A percentile compares a stretch with the other conserved stretches of the same genome.
phyloP scores from a whole-genome alignment of 2,113 vertebrate genomes.

The Aspiorhynchus laticeps region DNA sequence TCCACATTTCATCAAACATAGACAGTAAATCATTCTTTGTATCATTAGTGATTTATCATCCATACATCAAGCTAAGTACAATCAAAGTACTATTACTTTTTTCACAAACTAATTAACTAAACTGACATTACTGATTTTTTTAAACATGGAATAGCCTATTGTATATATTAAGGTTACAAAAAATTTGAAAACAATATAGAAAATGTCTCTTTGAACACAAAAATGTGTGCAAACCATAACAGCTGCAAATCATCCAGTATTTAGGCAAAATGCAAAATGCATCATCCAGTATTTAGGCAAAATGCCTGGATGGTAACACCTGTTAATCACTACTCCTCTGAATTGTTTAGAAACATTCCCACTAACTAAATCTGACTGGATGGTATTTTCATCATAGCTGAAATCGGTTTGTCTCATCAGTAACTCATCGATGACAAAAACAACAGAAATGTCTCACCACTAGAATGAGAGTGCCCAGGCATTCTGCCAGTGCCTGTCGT shows the following conservation, averaged over 20 bases:
- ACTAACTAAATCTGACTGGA: neutral
- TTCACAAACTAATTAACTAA: neutral
- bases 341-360: neutral
- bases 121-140: neutral
- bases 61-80: neutral
- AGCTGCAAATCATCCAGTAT: neutral
- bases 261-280: too few relatives aligned
- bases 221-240: neutral
- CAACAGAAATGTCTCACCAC: slow-evolving; percentile 76
- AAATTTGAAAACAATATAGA: neutral
- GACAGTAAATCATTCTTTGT: neutral
- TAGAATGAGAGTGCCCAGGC: slow-evolving; percentile 84
- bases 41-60: neutral
- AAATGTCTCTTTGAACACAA: neutral
- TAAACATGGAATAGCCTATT: neutral
- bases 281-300: too few relatives aligned
- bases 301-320: neutral
- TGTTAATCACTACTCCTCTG: neutral
- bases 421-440: slow-evolving; percentile 18
- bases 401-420: neutral
- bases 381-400: neutral
- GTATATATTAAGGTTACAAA: neutral
- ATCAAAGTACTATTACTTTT: neutral
- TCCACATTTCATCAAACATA: neutral
- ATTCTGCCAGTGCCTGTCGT: slow-evolving; percentile 83